Base-by-base conservation (phyloP, 2,888 invertebrate species). In the Anaspis maculata region DNA sequence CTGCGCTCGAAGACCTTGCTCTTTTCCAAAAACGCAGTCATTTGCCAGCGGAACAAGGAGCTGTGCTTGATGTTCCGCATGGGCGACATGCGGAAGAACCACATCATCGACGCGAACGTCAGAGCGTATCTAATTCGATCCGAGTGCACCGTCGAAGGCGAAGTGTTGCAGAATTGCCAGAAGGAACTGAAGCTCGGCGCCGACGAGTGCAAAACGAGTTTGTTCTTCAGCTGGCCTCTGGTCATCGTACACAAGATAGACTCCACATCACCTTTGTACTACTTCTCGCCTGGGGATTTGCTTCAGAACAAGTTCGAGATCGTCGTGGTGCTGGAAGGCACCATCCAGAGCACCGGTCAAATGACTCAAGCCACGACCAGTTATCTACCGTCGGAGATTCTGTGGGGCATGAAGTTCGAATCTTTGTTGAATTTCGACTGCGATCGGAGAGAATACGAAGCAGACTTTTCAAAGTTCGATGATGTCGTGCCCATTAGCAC, bases 211-310 rank as follows among this genome's bases (percentile, higher is more conserved):
- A 79, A 82, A 34, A 82, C 86, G 12, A 73, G 79, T 42, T 71
- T 92, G 3, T 92, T 96, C 66, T 85, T 95, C 54, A 81, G 94
- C 37, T 96, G 95, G 95, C 96, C 96, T 1, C 76, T 89, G 52
- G 82, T 88, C 6, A 80, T 92, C 19, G 81, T 87, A 21, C 96
- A 96, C 61, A 73, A 76, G 31, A 94, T 96, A 48, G 82, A 89
- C 59, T 74, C 71, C 32, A 64, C 64, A 0, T 90, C 89, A 49
- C 95, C 96, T 0, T 73, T 96, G 11, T 94, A 83, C 66, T 74
- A 78, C 45, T 75, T 92, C 66, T 83, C 87, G 3, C 88, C 90
- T 0, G 81, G 85, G 26, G 90, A 92, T 62, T 71, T 94, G 52
- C 71, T 84, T 19, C 71, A 74, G 39, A 76, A 88, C 37, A 79